Percentiles rank a stretch among this genome's conserved stretches.
Evolutionary conservation across 2,113 vertebrate species (phyloP).

Genomic region (Myrmecobius fasciatus): DNA sequence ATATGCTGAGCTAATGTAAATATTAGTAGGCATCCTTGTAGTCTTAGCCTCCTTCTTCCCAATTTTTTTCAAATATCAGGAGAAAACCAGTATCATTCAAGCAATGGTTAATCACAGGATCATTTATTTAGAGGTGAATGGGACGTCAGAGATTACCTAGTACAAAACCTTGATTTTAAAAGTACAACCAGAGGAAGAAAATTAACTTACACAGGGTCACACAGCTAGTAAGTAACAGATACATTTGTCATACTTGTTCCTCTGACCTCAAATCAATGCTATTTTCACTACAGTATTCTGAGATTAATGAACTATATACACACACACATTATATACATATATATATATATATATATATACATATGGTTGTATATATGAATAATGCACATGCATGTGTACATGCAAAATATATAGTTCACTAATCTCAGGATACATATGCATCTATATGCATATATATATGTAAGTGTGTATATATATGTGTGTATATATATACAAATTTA

Average conservation of each 20-base stretch:
- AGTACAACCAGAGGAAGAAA: not conserved
- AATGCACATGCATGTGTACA: too few relatives aligned
- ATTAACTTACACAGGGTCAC: not conserved
- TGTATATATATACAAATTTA: too few relatives aligned
- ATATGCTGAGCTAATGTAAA: not conserved
- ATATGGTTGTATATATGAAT: too few relatives aligned
- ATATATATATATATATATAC: too few relatives aligned
- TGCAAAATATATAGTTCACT: too few relatives aligned
- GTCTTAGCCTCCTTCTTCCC: not conserved
- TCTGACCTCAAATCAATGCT: not conserved
- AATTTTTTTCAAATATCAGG: not conserved
- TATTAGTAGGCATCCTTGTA: not conserved
- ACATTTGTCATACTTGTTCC: not conserved
- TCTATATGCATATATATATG: too few relatives aligned
- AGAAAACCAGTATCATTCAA: not conserved
- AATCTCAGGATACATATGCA: too few relatives aligned
- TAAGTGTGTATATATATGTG: too few relatives aligned
- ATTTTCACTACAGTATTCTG: not conserved
- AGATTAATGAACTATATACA: not conserved
- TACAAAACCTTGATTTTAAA: not conserved
- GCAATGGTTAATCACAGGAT: not conserved
- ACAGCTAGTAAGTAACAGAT: not conserved
- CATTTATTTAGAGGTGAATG: not conserved
- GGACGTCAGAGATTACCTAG: not conserved
- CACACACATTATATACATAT: not conserved